Conservation (phyloP, 2,888 invertebrate species). For the Heliconius hortense region DNA sequence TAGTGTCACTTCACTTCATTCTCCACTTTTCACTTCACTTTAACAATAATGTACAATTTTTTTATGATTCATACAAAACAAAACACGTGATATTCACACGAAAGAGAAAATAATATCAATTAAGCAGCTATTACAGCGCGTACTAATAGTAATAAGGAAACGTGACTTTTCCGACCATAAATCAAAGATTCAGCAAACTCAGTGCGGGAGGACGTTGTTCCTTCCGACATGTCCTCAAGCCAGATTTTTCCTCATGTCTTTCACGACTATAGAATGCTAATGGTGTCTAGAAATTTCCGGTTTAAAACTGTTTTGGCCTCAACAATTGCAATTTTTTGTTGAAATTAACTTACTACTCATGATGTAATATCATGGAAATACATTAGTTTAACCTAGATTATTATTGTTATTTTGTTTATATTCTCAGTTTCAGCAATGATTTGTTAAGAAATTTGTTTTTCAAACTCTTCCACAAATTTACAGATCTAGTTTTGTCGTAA, state of each 20-base stretch:
- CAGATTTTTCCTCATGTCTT: conserved; percentile 64
- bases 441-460: neutral
- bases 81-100: neutral
- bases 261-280: conserved; percentile 54
- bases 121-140: neutral
- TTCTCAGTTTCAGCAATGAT: too few species aligned
- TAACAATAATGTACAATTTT: neutral
- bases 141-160: conserved; percentile 50
- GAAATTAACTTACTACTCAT: neutral
- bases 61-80: neutral
- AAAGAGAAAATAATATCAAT: conserved; percentile 5
- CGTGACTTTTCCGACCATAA: conserved; percentile 47
- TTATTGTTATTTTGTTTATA: neutral
- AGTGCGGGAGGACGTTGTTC: conserved; percentile 51
- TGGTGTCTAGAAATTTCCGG: conserved; percentile 48
- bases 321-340: conserved; percentile 16
- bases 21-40: neutral
- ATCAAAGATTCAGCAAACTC: conserved; percentile 56
- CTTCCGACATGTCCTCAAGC: conserved; percentile 46
- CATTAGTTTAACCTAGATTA: neutral
- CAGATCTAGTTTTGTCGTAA: neutral
- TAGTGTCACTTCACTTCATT: neutral
- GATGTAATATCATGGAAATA: neutral
- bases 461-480: neutral
- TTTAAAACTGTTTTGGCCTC: conserved; percentile 30